Percentiles rank a stretch among this genome's conserved stretches.
These are phyloP conservation scores for Sander lucioperca DNA, from an alignment of 2,113 vertebrate species.

Conservation along the genomic window DNA sequence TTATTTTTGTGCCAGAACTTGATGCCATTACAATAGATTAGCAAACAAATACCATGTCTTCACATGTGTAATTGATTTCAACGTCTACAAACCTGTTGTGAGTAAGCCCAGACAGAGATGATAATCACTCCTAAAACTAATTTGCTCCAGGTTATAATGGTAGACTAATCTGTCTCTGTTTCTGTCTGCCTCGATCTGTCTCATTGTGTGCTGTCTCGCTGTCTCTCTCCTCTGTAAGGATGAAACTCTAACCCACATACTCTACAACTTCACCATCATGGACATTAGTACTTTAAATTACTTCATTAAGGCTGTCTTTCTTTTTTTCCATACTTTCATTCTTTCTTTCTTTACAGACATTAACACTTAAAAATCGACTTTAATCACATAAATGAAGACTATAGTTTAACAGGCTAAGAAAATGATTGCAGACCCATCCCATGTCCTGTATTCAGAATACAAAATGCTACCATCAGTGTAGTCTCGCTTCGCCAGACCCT, in stretches of 20 bases:
- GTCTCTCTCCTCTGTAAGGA: background rate
- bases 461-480: too few species aligned
- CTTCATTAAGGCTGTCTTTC: background rate
- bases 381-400: too few species aligned
- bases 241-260: background rate
- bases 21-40: background rate
- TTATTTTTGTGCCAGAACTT: background rate
- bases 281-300: background rate
- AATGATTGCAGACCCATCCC: too few species aligned
- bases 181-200: background rate
- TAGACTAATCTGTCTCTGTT: background rate
- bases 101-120: conserved; percentile 5
- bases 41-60: background rate
- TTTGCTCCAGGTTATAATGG: conserved; percentile 12
- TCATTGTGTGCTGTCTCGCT: background rate
- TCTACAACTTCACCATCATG: background rate
- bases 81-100: conserved; percentile 4
- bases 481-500: too few species aligned
- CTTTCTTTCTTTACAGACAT: background rate
- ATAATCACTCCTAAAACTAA: conserved; percentile 20
- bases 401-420: too few species aligned
- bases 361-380: background rate
- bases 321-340: background rate
- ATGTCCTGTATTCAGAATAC: too few species aligned
- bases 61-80: conserved; percentile 37